These are phyloP conservation scores for Chaetodon trifasciatus DNA, from an alignment of 2,797 vertebrate species.

Conservation along the genomic window DNA sequence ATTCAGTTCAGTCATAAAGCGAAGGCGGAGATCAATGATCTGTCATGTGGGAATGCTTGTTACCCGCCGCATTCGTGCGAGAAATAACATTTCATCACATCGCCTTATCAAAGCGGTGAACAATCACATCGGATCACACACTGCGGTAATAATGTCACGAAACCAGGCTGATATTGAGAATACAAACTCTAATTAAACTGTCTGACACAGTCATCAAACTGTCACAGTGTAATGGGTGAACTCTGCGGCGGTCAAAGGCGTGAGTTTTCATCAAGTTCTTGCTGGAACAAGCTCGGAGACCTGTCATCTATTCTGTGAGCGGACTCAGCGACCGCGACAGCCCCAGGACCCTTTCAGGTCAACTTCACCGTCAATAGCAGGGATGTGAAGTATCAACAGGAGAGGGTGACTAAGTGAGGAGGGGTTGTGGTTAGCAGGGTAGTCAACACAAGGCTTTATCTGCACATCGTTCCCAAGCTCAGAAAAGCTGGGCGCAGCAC, in stretches of 20 bases:
- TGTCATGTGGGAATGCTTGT: slow-evolving; percentile 45
- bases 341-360: slow-evolving; percentile 26
- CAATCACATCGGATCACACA: slow-evolving; percentile 40
- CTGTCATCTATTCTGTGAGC: slow-evolving; percentile 16
- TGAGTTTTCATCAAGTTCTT: slow-evolving; percentile 10
- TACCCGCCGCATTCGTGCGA: slow-evolving; percentile 21
- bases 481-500: not conserved
- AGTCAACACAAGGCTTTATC: slow-evolving; percentile 5
- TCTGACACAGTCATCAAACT: slow-evolving; percentile 60
- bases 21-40: slow-evolving; percentile 53
- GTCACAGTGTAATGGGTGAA: slow-evolving; percentile 49
- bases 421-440: slow-evolving; percentile 2
- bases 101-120: slow-evolving; percentile 52
- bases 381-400: slow-evolving; percentile 20
- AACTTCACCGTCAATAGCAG: slow-evolving; percentile 18
- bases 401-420: slow-evolving; percentile 7
- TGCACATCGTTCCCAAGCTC: slow-evolving; percentile 9
- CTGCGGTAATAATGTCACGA: slow-evolving; percentile 47
- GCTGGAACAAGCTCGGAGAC: slow-evolving; percentile 46
- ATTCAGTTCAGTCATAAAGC: slow-evolving; percentile 51
- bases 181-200: slow-evolving; percentile 67
- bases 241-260: slow-evolving; percentile 15
- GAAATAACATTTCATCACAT: slow-evolving; percentile 56
- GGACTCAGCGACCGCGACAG: slow-evolving; percentile 8
- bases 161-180: slow-evolving; percentile 53